Percentiles rank a stretch among this genome's conserved stretches.
phyloP scores from a whole-genome alignment of 2,797 vertebrate species.

The Clarias laeviceps region DNA sequence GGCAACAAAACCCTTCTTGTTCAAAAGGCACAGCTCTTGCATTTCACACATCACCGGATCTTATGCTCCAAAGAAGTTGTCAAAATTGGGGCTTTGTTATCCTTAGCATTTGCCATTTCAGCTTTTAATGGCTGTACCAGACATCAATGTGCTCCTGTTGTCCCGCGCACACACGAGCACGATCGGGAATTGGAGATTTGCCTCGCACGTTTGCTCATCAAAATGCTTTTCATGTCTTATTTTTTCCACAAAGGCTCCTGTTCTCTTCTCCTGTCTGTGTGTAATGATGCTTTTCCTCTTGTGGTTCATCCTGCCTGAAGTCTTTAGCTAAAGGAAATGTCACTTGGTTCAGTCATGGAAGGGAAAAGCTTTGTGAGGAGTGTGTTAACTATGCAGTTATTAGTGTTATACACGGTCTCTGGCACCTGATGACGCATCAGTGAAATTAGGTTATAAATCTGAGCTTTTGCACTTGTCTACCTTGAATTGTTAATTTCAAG shows the following conservation, averaged over 20 bases:
- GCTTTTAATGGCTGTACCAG: conserved; percentile 57
- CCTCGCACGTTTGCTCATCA: conserved; percentile 49
- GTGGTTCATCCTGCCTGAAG: conserved; percentile 46
- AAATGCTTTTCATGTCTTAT: conserved; percentile 54
- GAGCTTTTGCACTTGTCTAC: conserved; percentile 16
- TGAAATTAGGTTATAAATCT: conserved; percentile 44
- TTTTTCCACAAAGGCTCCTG: conserved; percentile 44
- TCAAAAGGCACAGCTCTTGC: conserved; percentile 59
- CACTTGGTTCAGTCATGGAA: conserved; percentile 28
- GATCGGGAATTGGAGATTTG: conserved; percentile 47
- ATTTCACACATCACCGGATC: conserved; percentile 65
- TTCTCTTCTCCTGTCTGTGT: conserved; percentile 43
- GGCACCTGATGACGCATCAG: conserved; percentile 37
- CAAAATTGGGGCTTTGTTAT: conserved; percentile 65
- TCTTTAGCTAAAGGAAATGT: conserved; percentile 42
- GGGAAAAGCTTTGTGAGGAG: conserved; percentile 32
- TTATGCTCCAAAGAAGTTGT: conserved; percentile 68
- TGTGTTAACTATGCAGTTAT: conserved; percentile 36
- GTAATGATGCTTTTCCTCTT: conserved; percentile 48
- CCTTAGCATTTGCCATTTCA: conserved; percentile 58
- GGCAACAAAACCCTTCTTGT: conserved; percentile 65
- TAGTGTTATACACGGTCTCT: conserved; percentile 20
- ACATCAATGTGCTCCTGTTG: conserved; percentile 57
- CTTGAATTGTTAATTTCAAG: conserved; percentile 24
- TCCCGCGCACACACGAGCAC: conserved; percentile 44